Evolutionary conservation across 2,888 invertebrate species (phyloP).

Genomic region (Drosophila gaucha): DNA sequence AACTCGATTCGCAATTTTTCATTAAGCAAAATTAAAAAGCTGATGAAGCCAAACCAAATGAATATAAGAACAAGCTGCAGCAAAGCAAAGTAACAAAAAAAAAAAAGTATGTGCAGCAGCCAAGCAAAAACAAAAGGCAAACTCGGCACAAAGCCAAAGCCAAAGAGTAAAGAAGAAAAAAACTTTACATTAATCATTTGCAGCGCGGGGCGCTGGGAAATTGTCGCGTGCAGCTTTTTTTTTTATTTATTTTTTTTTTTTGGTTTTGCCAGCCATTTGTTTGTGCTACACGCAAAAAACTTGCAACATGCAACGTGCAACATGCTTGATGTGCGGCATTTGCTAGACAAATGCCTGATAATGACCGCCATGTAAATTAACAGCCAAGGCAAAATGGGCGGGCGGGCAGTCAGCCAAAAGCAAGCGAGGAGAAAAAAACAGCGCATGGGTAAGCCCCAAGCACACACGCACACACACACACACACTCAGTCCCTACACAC

Average conservation of each 20-base stretch:
- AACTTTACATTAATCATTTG: conserved; percentile 75
- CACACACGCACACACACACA: conserved; percentile 1
- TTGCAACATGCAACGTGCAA: conserved; percentile 47
- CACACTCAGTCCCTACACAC: conserved; percentile 2
- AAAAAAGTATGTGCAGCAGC: conserved; percentile 7
- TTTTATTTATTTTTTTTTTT: conserved; percentile 4
- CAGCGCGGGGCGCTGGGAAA: conserved; percentile 60
- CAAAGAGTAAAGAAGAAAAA: conserved; percentile 30
- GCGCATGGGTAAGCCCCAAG: conserved; percentile 49
- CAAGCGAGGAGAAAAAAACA: conserved; percentile 11
- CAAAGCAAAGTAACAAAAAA: conserved; percentile 5
- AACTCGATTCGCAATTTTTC: conserved; percentile 63
- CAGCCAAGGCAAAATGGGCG: conserved; percentile 16
- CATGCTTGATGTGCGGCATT: conserved; percentile 38
- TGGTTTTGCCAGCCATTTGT: background rate
- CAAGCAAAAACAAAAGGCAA: conserved; percentile 10
- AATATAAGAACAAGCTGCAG: conserved; percentile 24
- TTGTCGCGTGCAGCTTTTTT: conserved; percentile 63
- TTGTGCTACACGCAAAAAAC: conserved; percentile 26
- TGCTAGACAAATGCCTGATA: conserved; percentile 63
- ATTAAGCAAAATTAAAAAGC: conserved; percentile 78
- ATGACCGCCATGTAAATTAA: conserved; percentile 62
- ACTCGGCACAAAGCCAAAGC: conserved; percentile 28
- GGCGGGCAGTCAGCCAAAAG: conserved; percentile 25
- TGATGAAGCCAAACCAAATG: conserved; percentile 58